These are phyloP conservation scores for Morinoia aosen DNA, from an alignment of 2,888 invertebrate species.

Conservation along the genomic window DNA sequence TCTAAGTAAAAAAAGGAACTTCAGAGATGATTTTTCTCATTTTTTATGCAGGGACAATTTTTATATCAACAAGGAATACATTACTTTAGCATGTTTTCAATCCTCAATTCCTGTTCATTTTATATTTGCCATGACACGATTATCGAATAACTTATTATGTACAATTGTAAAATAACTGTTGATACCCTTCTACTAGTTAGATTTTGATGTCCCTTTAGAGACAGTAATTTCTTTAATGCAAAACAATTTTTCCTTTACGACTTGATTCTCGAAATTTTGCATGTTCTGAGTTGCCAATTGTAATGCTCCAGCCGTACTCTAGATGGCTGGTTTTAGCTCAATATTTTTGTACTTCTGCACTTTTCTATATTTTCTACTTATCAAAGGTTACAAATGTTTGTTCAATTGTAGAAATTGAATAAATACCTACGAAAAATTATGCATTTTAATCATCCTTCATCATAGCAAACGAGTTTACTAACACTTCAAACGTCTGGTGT, in stretches of 20 bases:
- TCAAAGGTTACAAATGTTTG: slow-evolving; percentile 16
- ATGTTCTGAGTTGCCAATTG: background rate
- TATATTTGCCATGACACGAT: background rate
- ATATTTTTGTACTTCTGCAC: slow-evolving; percentile 47
- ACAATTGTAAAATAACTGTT: slow-evolving; percentile 54
- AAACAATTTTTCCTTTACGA: background rate
- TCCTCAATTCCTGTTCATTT: background rate
- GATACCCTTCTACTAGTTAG: background rate
- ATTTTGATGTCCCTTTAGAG: background rate
- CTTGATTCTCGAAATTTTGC: background rate
- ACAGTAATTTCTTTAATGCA: background rate
- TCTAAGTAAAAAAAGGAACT: background rate
- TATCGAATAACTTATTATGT: slow-evolving; percentile 18
- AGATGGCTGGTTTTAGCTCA: background rate
- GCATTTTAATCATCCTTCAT: background rate
- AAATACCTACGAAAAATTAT: background rate
- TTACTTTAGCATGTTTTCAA: background rate
- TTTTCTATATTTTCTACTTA: slow-evolving; percentile 35
- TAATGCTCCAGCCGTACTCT: background rate
- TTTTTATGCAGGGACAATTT: background rate
- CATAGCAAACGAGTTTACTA: too few relatives aligned
- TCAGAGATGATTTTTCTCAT: background rate
- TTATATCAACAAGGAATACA: background rate
- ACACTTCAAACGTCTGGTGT: too few relatives aligned
- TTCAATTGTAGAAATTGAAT: slow-evolving; percentile 18